Base-by-base conservation (phyloP, 1,140 invertebrate genomes). In the Drosophila kohkoa region DNA sequence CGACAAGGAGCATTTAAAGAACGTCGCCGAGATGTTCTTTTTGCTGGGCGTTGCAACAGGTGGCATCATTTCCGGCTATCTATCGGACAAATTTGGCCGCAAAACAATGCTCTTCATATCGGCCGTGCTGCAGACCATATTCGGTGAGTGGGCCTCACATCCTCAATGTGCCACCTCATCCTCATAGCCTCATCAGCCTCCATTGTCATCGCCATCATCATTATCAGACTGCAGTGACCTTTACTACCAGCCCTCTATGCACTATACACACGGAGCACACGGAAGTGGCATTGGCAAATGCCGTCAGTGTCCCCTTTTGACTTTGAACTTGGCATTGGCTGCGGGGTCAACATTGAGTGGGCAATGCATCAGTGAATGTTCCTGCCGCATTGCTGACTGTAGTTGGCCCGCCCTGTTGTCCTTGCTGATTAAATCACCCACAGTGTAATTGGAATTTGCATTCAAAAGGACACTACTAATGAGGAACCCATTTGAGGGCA, bases 61-160 rank as follows among this genome's bases (percentile, higher is more conserved):
- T 70, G 95, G 95, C 43, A 94, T 96, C 7, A 93, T 96, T 2
- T 95, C 95, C 43, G 95, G 95, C 16, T 94, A 95, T 82, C 93
- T 96, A 51, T 96, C 95, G n/a, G 96, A 96, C 91, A 95, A 94
- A 91, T 96, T 95, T 79, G 96, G 96, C 5, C 94, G 96, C 65
- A 97, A 97, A 92, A 94, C 93, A 51, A 96, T 96, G 43, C 92
- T 97, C 52, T 95, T 97, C 92, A 92, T 95, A 30, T 95, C 96
- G 62, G 93, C 96, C 51, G 78, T 96, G 46, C 92, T 96, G 6
- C 96, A 97, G 91, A 93, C 96, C 55, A 92, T 94, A 52, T 93
- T 95, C 25, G 95, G 95, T 93, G 85, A 92, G 81, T 79, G 52
- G 45, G 30, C 1, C 11, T 11, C 43, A 25, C 10, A 30, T 52